Evolutionary conservation across 2,113 vertebrate species (phyloP).

Genomic region (Numida meleagris): DNA sequence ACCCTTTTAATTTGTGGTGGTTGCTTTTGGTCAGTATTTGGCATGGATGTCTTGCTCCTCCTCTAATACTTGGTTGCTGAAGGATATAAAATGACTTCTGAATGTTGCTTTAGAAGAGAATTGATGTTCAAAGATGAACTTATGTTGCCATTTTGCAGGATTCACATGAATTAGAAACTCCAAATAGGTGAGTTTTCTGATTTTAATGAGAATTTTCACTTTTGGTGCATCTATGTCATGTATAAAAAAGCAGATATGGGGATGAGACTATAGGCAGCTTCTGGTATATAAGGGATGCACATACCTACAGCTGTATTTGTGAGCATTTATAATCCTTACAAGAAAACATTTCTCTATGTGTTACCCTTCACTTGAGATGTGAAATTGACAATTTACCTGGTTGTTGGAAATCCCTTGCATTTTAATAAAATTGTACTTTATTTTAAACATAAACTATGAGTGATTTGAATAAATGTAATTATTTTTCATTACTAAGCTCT

Average conservation of each 20-base stretch:
- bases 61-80: not conserved
- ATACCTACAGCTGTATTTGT: not conserved
- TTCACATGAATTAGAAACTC: not conserved
- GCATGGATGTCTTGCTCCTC: not conserved
- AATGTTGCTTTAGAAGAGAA: not conserved
- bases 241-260: not conserved
- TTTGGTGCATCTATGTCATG: not conserved
- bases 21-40: not conserved
- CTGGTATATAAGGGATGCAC: not conserved
- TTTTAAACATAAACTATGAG: not conserved
- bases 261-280: not conserved
- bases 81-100: not conserved
- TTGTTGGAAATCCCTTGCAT: not conserved
- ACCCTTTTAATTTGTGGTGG: not conserved
- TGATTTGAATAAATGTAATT: not conserved
- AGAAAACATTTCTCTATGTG: not conserved
- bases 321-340: not conserved
- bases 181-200: not conserved
- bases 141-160: not conserved
- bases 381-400: not conserved
- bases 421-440: not conserved
- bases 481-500: not conserved
- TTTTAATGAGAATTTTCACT: not conserved
- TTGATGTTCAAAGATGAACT: not conserved
- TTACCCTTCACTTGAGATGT: not conserved